phyloP scores from a whole-genome alignment of 2,888 invertebrate species.

The Ochropleura plecta region DNA sequence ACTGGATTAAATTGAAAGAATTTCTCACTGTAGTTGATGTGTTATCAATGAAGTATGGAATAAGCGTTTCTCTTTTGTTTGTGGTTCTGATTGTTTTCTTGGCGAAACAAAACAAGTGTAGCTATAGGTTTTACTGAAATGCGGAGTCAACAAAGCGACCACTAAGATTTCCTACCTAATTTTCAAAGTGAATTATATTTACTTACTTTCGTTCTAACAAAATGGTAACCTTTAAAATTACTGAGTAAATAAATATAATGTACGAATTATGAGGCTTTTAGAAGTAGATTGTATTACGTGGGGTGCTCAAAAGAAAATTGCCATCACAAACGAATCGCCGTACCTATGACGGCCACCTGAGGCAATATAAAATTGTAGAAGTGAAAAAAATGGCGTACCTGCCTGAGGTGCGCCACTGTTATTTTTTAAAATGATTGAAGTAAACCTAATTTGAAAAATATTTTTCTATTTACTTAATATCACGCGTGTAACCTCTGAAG shows the following conservation, averaged over 20 bases:
- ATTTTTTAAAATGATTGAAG: neutral
- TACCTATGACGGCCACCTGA: neutral
- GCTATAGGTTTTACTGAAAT: neutral
- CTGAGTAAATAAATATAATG: neutral
- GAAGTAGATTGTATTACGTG: neutral
- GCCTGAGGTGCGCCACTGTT: neutral
- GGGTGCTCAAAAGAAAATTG: slow-evolving; percentile 3
- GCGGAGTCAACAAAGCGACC: neutral
- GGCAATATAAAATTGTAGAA: neutral
- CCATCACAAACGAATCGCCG: neutral
- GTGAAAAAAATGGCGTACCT: neutral
- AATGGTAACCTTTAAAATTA: neutral
- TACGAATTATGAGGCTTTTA: neutral
- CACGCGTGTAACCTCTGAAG: too few relatives aligned
- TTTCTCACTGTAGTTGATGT: neutral
- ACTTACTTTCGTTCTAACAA: neutral
- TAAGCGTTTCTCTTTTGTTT: neutral
- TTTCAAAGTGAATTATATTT: neutral
- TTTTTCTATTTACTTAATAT: neutral
- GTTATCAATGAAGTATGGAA: neutral
- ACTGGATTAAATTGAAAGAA: neutral
- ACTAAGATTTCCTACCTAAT: neutral
- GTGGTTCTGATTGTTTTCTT: neutral
- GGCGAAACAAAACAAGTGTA: neutral
- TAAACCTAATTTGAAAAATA: neutral